These are phyloP conservation scores for Brachionus rotundiformis DNA, from an alignment of 1,140 invertebrate genomes.

Conservation along the genomic window DNA sequence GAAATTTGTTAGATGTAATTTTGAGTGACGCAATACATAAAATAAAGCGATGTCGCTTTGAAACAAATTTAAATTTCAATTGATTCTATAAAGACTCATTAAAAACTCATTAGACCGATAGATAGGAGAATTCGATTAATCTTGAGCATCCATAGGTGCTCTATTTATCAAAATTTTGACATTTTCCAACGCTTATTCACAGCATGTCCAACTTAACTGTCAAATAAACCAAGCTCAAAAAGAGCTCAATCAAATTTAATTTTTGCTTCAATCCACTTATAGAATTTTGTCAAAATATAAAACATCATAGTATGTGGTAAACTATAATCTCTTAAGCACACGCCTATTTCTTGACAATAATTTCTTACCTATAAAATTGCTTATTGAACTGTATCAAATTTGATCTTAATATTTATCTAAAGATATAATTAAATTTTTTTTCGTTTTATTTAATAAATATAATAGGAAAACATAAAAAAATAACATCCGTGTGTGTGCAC, in stretches of 20 bases:
- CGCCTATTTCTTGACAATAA: constrained; percentile 14
- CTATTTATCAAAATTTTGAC: constrained; percentile 33
- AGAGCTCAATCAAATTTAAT: constrained; percentile 39
- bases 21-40: not conserved
- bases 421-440: constrained; percentile 44
- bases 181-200: constrained; percentile 26
- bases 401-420: constrained; percentile 45
- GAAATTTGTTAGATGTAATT: not conserved
- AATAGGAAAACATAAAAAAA: constrained; percentile 25
- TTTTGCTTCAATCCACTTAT: constrained; percentile 19
- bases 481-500: constrained; percentile 44
- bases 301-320: constrained; percentile 36
- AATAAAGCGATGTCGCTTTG: not conserved
- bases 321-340: constrained; percentile 26
- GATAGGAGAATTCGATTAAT: constrained; percentile 12
- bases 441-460: constrained; percentile 34
- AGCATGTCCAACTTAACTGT: constrained; percentile 21
- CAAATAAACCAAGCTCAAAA: constrained; percentile 13
- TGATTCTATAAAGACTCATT: not conserved
- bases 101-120: constrained; percentile 18
- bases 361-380: constrained; percentile 24
- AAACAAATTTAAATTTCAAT: constrained; percentile 28
- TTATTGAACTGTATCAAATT: constrained; percentile 49
- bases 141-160: constrained; percentile 23
- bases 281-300: constrained; percentile 28